phyloP scores from a whole-genome alignment of 1,140 invertebrate genomes.

The Linepithema humile region DNA sequence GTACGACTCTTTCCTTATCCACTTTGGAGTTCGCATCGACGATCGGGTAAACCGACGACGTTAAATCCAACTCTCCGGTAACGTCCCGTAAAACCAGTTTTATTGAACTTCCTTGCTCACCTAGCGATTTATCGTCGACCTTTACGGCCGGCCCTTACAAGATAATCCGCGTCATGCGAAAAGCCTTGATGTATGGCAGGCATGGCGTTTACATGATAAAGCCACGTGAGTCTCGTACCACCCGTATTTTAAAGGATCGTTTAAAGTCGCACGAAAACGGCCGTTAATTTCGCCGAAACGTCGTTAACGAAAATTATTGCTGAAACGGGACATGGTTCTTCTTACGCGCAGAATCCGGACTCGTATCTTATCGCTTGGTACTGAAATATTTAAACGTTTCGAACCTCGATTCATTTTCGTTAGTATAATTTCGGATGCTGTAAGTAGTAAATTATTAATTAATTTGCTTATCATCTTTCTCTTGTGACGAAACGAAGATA shows the following conservation, averaged over 20 bases:
- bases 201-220: constrained; percentile 65
- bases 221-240: constrained; percentile 6
- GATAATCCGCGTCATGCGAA: constrained; percentile 64
- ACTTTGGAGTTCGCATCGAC: constrained; percentile 44
- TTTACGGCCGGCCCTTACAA: constrained; percentile 63
- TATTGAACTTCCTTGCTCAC: constrained; percentile 63
- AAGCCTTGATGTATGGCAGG: constrained; percentile 52
- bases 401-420: neutral
- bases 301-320: constrained; percentile 51
- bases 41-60: constrained; percentile 61
- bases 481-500: neutral
- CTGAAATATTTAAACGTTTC: neutral
- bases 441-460: too few relatives aligned
- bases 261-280: constrained; percentile 41
- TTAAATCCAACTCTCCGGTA: constrained; percentile 65
- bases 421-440: neutral
- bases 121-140: constrained; percentile 68
- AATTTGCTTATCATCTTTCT: too few relatives aligned
- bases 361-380: neutral
- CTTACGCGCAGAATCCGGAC: neutral
- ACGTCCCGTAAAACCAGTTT: constrained; percentile 72
- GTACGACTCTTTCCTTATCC: constrained; percentile 41
- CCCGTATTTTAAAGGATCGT: constrained; percentile 43
- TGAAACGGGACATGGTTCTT: neutral
- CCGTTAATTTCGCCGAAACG: constrained; percentile 45